Base-by-base conservation (phyloP, 2,113 vertebrate genomes). In the Melanerpes aurifrons region DNA sequence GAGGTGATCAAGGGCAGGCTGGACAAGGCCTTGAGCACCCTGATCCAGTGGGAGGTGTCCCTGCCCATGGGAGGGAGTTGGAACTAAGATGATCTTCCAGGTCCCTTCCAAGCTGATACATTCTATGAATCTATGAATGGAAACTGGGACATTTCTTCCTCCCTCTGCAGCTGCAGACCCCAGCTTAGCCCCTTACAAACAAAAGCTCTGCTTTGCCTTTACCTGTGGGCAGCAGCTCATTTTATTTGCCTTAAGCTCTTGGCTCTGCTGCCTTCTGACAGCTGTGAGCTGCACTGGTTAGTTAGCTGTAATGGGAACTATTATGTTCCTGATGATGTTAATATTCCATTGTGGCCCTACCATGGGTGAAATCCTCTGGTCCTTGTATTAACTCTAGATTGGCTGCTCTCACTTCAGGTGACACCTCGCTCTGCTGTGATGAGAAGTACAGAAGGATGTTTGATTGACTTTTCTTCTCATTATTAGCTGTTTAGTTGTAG, bases 291-390 rank as follows among this genome's bases (percentile, higher is more conserved):
- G 70, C 61, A 43, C 40, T 74, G 54, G 57, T 92, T 95, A 81
- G 93, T 93, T 92, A 77, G 63, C 29, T 87, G 45, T 90, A 90
- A 88, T 66, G 54, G 92, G 90, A 94, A 94, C 87, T 93, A 92
- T 35, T 87, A 48, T 74, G 76, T 90, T 90, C 69, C 69, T 73
- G 93, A 70, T 90, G 92, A 86, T 77, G 24, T 86, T 93, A 92
- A 92, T 93, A 78, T 48, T 70, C 21, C 7, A 69, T 87, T 75
- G 68, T 82, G 37, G 80, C 90, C 72, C 79, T 62, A 11, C 0
- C 0, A 50, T 47, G 1, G 28, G 35, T 82, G 78, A 82, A 84
- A 79, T 89, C 76, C 13, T 66, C 10, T 29, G 66, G 72, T 86
- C 37, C 69, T 75, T 91, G 62, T 86, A 68, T 85, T 85, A 1